Conservation (phyloP, 2,797 vertebrate species). For the Thunnus albacares region DNA sequence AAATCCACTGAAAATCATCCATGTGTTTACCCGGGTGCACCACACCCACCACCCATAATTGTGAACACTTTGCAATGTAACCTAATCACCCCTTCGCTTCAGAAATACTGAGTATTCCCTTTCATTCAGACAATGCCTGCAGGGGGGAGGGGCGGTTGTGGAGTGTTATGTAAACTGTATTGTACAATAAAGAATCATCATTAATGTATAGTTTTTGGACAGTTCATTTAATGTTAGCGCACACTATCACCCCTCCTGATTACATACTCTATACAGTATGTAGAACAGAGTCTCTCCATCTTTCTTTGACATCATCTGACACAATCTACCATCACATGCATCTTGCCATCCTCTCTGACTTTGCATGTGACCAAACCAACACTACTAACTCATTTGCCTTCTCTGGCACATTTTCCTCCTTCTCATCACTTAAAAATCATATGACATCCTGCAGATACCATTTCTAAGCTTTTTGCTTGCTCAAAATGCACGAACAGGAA, state of each 20-base stretch:
- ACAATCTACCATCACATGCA: background rate
- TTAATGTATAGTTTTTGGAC: background rate
- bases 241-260: background rate
- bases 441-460: background rate
- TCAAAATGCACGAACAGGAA: background rate
- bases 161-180: constrained; percentile 6
- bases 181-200: background rate
- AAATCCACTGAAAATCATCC: background rate
- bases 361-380: constrained; percentile 5
- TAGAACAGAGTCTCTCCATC: background rate
- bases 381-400: background rate
- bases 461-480: background rate
- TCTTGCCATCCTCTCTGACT: background rate
- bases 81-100: constrained; percentile 18
- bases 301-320: background rate
- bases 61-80: constrained; percentile 30
- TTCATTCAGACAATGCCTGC: background rate
- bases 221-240: background rate
- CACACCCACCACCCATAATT: constrained; percentile 44
- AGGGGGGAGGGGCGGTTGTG: background rate
- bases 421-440: background rate
- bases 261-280: background rate
- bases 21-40: constrained; percentile 40
- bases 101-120: constrained; percentile 5
- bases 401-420: background rate